Percentiles rank a stretch among this genome's conserved stretches.
Evolutionary conservation across 2,113 vertebrate species (phyloP).

Genomic region (Oxyura jamaicensis): DNA sequence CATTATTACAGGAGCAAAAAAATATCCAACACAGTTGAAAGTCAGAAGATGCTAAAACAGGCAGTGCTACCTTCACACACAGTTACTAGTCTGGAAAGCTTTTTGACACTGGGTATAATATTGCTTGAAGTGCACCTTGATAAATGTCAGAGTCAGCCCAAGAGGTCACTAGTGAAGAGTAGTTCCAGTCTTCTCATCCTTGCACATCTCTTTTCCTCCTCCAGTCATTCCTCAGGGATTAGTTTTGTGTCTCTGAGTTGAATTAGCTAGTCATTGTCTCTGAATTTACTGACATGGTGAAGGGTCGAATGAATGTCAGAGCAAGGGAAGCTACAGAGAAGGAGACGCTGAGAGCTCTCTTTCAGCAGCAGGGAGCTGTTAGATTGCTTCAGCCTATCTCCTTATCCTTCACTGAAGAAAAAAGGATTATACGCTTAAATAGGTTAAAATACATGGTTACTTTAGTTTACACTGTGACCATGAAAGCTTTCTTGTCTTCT

Average conservation of each 20-base stretch:
- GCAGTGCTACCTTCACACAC: background rate
- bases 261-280: background rate
- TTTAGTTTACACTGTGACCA: background rate
- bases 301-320: constrained; percentile 17
- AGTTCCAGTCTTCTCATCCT: background rate
- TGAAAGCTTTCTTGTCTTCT: background rate
- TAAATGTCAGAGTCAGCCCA: background rate
- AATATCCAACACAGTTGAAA: background rate
- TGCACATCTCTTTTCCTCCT: background rate
- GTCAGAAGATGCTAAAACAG: background rate
- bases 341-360: background rate
- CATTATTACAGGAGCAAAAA: background rate
- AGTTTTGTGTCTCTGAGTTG: constrained; percentile 8
- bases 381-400: constrained; percentile 31
- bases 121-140: background rate
- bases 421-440: constrained; percentile 18
- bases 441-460: background rate
- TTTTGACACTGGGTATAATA: background rate
- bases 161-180: background rate
- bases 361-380: background rate
- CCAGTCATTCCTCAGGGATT: background rate
- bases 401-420: background rate
- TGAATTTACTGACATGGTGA: constrained; percentile 27
- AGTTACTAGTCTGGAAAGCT: background rate
- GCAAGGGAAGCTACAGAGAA: background rate